A percentile compares a stretch with the other conserved stretches of the same genome.
Conservation (phyloP, 2,888 invertebrate species). For the Geophilus truncorum region DNA sequence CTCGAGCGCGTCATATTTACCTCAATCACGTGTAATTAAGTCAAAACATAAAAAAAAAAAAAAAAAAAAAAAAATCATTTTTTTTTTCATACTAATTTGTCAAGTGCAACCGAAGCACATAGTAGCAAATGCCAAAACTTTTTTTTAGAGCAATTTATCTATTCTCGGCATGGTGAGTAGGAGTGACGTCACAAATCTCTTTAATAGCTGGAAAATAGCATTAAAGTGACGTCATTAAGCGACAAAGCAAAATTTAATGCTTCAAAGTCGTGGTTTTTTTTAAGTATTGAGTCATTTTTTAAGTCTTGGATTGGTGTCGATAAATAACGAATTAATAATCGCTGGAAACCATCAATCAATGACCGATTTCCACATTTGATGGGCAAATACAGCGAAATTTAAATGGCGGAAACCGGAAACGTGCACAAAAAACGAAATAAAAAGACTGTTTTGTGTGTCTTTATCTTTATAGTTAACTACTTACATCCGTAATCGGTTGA, state of each 20-base stretch:
- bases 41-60: too few relatives aligned
- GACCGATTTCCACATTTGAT: too few relatives aligned
- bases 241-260: too few relatives aligned
- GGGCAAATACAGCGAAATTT: too few relatives aligned
- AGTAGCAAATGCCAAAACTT: constrained; percentile 45
- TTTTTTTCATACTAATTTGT: constrained; percentile 42
- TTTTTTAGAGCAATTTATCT: too few relatives aligned
- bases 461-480: not conserved
- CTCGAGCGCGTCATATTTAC: not conserved
- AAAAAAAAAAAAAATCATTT: not conserved
- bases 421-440: too few relatives aligned
- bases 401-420: too few relatives aligned
- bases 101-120: constrained; percentile 45
- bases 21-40: not conserved
- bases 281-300: too few relatives aligned
- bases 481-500: not conserved
- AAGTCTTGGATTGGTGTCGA: constrained; percentile 25
- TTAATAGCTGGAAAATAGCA: not conserved
- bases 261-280: too few relatives aligned
- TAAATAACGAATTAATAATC: not conserved
- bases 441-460: too few relatives aligned
- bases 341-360: too few relatives aligned
- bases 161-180: too few relatives aligned
- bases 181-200: not conserved
- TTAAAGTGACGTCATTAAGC: not conserved